phyloP scores from a whole-genome alignment of 2,797 vertebrate genomes.

The Arremon brunneinucha region DNA sequence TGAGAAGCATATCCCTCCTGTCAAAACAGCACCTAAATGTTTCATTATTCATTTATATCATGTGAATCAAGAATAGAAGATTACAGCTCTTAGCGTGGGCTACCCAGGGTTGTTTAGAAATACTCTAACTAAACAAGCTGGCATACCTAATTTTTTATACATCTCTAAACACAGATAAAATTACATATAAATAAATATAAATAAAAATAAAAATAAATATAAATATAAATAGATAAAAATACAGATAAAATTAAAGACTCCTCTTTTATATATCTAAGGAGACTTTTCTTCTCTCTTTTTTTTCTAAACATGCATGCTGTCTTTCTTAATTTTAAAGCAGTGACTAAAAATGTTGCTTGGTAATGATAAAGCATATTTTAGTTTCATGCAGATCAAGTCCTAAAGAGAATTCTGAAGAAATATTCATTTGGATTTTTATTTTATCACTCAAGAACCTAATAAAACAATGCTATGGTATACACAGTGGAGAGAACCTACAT shows the following conservation, averaged over 20 bases:
- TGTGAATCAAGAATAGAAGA: background rate
- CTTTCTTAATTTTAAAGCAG: background rate
- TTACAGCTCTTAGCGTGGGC: background rate
- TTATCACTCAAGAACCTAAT: background rate
- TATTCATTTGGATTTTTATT: background rate
- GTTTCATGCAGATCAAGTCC: background rate
- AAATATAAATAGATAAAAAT: too few species aligned
- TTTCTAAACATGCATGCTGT: fast-evolving
- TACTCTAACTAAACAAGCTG: background rate
- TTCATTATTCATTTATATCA: background rate
- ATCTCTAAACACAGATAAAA: background rate
- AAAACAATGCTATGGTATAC: background rate
- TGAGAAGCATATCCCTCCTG: background rate
- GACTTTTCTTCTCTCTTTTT: background rate
- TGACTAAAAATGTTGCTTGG: background rate
- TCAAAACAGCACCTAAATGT: background rate
- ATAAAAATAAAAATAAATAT: too few species aligned
- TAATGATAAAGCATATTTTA: background rate
- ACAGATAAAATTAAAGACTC: background rate
- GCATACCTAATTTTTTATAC: background rate
- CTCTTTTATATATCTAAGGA: background rate
- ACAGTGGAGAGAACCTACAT: background rate
- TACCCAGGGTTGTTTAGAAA: background rate
- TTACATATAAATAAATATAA: too few species aligned
- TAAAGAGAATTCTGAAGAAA: background rate